phyloP scores from a whole-genome alignment of 2,113 vertebrate species.

The Crotalus helleri region DNA sequence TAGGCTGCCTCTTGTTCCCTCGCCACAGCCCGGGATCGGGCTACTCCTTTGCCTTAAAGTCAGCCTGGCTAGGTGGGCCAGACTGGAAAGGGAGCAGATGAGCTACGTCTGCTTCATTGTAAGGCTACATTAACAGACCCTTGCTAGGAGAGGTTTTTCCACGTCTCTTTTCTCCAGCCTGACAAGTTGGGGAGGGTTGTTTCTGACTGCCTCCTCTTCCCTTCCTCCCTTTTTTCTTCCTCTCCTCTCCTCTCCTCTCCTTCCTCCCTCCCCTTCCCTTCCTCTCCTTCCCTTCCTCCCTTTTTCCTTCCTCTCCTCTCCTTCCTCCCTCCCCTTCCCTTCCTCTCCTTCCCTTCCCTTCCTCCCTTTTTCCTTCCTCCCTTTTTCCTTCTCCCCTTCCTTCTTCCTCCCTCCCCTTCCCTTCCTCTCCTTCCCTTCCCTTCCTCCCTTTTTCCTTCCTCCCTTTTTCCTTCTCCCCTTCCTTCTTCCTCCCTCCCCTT shows the following conservation, averaged over 20 bases:
- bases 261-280: too few relatives aligned
- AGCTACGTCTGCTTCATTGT: not conserved
- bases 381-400: too few relatives aligned
- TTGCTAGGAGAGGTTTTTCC: not conserved
- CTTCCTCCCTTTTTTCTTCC: rapidly evolving
- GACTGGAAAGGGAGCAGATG: too few relatives aligned
- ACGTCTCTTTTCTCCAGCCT: not conserved
- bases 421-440: too few relatives aligned
- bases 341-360: too few relatives aligned
- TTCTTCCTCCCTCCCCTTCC: not conserved
- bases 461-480: too few relatives aligned
- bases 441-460: rapidly evolving
- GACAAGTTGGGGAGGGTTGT: not conserved
- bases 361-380: too few relatives aligned
- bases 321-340: too few relatives aligned
- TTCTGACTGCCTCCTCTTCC: not conserved
- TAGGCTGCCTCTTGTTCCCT: not conserved
- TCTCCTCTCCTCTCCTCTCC: too few relatives aligned
- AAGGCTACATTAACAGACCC: not conserved
- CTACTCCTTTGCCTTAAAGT: not conserved
- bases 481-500: too few relatives aligned
- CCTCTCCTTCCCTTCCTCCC: too few relatives aligned
- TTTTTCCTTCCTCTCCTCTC: too few relatives aligned
- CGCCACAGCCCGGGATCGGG: not conserved
- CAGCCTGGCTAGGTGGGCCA: not conserved